A percentile compares a stretch with the other conserved stretches of the same genome.
phyloP scores from a whole-genome alignment of 2,797 vertebrate genomes.

The Nannoperca australis region DNA sequence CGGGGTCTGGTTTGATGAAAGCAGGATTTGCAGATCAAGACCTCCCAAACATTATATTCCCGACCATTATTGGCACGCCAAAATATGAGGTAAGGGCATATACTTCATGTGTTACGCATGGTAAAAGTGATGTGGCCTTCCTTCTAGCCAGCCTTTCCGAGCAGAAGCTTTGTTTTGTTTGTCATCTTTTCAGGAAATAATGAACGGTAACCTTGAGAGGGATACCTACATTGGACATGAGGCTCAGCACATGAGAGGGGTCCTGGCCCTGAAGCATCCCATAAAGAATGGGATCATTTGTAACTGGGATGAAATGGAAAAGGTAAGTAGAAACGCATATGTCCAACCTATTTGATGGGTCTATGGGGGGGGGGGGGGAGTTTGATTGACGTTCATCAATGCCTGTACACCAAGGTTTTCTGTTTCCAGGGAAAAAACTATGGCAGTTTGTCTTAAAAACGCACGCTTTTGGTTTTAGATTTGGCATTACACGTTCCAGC shows the following conservation, averaged over 20 bases:
- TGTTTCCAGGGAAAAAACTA: background rate
- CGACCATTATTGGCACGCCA: constrained; percentile 83
- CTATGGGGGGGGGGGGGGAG: too few species aligned
- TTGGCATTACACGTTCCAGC: constrained; percentile 85
- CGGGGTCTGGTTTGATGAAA: constrained; percentile 86
- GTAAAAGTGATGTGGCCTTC: too few species aligned
- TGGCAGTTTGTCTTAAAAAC: background rate
- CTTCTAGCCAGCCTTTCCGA: background rate
- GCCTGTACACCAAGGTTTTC: background rate
- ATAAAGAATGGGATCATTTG: constrained; percentile 82
- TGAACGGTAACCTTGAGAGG: constrained; percentile 70
- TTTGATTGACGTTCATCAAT: too few species aligned
- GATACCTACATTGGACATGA: constrained; percentile 83
- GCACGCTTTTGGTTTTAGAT: constrained; percentile 70
- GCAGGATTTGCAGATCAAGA: constrained; percentile 86
- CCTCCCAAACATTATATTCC: constrained; percentile 79
- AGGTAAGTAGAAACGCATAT: constrained; percentile 56
- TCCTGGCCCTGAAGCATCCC: constrained; percentile 82
- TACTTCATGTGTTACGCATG: background rate
- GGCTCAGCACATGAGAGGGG: constrained; percentile 86
- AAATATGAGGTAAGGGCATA: constrained; percentile 82
- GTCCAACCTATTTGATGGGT: background rate
- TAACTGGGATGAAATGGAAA: constrained; percentile 88
- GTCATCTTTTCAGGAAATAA: constrained; percentile 77
- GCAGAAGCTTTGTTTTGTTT: background rate